Evolutionary conservation across 2,797 vertebrate species (phyloP), one percentile per base, ranked within the genome.

Genomic region (Apodemus agrarius): DNA sequence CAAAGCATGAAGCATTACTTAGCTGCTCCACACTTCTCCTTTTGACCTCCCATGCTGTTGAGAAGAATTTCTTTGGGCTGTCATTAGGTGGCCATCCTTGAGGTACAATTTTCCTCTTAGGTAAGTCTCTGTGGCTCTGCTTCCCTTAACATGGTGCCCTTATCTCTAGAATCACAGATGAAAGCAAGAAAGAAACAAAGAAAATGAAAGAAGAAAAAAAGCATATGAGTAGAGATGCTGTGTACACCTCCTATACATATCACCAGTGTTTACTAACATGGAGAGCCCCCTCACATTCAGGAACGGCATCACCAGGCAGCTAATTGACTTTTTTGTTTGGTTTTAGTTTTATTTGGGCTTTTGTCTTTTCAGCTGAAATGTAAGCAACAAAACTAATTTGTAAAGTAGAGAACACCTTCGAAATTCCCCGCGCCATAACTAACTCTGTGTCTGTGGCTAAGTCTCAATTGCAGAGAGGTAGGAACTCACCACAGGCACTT

Each of bases 41-140:
- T 97, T 96, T 98, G 98, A 98, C 96, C 97, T 98, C 95, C 90
- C 92, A 90, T 5, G 83, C 90, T 61, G 86, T 29, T 59, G 88
- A 97, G 96, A 94, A 79, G 52, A 31, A 49, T 98, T 98, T 95
- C 97, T 96, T 96, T 97, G 72, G 85, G 96, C 98, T 98, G 94
- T 96, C 98, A 98, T 97, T 98, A 96, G 97, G 95, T 69, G 91
- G 6, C 93, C 91, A 90, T 98, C 96, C 97, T 96, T 88, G 96
- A 97, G 97, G 96, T 96, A 98, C 96, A 97, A 98, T 98, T 98
- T 96, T 97, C 97, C 93, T 96, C 97, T 81, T 83, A 95, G 95
- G 93, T 97, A 94, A 95, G 95, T 93, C 98, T 97, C 93, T 89
- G 46, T 97, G 89, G 67, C 59, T 96, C 84, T 83, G 34, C 88